Base-by-base conservation (phyloP, 2,113 vertebrate species). In the Sturnira hondurensis region DNA sequence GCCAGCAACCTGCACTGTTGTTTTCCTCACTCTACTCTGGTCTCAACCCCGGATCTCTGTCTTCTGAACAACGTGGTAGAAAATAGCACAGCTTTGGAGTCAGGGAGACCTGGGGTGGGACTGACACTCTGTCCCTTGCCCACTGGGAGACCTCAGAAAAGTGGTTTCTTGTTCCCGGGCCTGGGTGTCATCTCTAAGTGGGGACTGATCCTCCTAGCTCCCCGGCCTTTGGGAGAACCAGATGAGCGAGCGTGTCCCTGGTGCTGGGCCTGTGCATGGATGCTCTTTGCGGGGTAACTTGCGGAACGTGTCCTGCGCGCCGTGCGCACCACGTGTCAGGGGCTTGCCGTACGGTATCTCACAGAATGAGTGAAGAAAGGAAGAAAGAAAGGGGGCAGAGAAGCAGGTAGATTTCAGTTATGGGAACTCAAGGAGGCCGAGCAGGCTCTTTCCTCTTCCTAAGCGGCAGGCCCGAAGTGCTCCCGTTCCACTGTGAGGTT, bases 61-160 rank as follows among this genome's bases (percentile, higher is more conserved):
- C 36, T 41, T 54, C 24, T 76, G 50, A 45, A 41, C 15, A 15
- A 6, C 6, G 24, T 50, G 71, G n/a, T 20, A 26, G 83, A 31
- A 71, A 78, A 9, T 52, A 20, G 47, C 15, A 52, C 67, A 13
- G 38, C n/a, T 84, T 93, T 56, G 87, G 83, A 38, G n/a, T 31
- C 11, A 28, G 38, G 43, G 58, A 78, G 20, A 33, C 50, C 38
- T 11, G 52, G 56, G 19, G 33, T 68, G 50, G 26, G 87, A n/a
- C 61, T 0, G 1, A 36, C 19, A 11, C 28, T 26, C 47, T 83
- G 61, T 77, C 0, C 1, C 6, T 31, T 17, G 78, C 36, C 0
- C 11, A n/a, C 54, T 0, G 1, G 56, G 67, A 36, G 31, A 61
- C n/a, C 70, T 82, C 58, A 17, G 4, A 36, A 33, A 65, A 47